A percentile compares a stretch with the other conserved stretches of the same genome.
These are phyloP conservation scores for Brachypodius melanocephalos DNA, from an alignment of 2,113 vertebrate species.

Conservation along the genomic window DNA sequence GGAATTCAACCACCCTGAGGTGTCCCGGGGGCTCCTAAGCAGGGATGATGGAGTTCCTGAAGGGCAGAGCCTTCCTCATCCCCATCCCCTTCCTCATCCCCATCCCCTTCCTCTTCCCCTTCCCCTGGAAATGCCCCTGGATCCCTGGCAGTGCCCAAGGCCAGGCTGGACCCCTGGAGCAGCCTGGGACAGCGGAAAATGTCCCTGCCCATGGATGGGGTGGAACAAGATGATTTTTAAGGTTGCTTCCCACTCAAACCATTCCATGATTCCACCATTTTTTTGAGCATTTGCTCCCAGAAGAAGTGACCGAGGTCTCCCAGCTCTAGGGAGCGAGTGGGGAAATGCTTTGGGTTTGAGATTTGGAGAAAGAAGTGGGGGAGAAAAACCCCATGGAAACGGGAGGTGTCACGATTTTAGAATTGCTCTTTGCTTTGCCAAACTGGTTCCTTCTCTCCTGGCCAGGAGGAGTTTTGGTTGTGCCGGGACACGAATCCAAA, in stretches of 20 bases:
- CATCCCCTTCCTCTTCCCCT: no score
- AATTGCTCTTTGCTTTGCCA: background rate
- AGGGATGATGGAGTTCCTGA: background rate
- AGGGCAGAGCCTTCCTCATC: background rate
- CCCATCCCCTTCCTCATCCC: no score
- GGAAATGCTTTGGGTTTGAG: background rate
- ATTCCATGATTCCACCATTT: background rate
- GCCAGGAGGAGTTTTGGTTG: background rate
- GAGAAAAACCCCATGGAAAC: background rate
- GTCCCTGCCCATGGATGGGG: background rate
- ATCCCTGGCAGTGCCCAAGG: background rate
- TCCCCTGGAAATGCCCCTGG: background rate
- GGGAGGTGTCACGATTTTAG: background rate
- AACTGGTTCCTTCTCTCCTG: background rate
- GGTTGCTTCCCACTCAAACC: background rate
- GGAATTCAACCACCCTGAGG: background rate
- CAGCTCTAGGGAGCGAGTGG: fast-evolving
- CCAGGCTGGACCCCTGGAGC: no score
- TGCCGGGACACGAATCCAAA: background rate
- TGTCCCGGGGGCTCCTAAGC: background rate
- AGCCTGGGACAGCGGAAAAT: background rate
- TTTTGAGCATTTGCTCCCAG: background rate
- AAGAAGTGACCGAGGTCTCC: background rate
- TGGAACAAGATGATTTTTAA: background rate
- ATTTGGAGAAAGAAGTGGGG: background rate